phyloP scores from a whole-genome alignment of 1,140 invertebrate genomes.

The Penaeus chinensis region DNA sequence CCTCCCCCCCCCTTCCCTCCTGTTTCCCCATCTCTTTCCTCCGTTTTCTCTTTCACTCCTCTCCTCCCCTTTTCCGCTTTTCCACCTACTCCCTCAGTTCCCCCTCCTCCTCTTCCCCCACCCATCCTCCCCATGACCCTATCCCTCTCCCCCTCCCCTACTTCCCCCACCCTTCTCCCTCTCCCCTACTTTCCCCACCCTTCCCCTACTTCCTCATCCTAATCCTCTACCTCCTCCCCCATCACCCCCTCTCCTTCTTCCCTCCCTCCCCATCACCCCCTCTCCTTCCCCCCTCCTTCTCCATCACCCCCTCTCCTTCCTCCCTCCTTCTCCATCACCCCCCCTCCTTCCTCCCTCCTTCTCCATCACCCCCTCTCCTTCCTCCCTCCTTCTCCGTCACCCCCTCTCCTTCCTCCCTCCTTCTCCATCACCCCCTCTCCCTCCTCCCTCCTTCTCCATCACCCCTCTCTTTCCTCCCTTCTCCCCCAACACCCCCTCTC shows the following conservation, averaged over 20 bases:
- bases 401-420: neutral
- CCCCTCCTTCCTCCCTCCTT: neutral
- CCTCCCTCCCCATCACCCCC: neutral
- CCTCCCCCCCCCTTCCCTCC: too few relatives aligned
- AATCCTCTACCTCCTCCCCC: neutral
- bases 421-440: neutral
- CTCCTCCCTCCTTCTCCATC: neutral
- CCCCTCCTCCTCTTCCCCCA: neutral
- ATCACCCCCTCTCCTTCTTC: too few relatives aligned
- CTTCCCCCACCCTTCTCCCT: neutral
- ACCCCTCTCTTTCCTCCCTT: neutral
- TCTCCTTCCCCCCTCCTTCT: neutral
- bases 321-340: neutral
- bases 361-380: neutral
- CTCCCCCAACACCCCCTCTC: neutral
- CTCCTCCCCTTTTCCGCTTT: too few relatives aligned
- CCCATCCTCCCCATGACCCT: neutral
- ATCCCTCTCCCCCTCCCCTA: neutral
- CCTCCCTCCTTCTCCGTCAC: too few relatives aligned
- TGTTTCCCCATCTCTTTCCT: neutral
- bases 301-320: neutral
- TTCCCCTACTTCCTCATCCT: neutral
- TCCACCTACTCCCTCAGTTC: neutral
- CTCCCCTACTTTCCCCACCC: neutral
- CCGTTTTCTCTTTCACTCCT: neutral